Conservation (phyloP, 2,888 invertebrate genomes). For the Cataglyphis cursor region DNA sequence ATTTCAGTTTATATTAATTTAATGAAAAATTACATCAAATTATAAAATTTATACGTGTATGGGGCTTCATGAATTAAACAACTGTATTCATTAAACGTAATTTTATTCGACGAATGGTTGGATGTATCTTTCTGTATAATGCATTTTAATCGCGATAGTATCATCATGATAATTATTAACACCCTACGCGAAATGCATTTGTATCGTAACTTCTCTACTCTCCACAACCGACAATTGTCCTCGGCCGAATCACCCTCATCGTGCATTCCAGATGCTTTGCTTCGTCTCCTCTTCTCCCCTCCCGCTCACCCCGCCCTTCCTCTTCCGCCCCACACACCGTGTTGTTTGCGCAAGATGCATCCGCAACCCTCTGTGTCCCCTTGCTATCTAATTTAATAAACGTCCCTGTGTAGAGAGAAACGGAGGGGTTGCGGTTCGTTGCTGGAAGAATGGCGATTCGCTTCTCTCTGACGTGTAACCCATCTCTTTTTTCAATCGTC, state of each 20-base stretch:
- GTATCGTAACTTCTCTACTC: slow-evolving; percentile 44
- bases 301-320: slow-evolving; percentile 32
- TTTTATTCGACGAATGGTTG: background rate
- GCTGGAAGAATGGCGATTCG: slow-evolving; percentile 40
- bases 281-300: slow-evolving; percentile 30
- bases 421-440: slow-evolving; percentile 58
- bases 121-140: slow-evolving; percentile 11
- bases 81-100: slow-evolving; percentile 6
- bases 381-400: slow-evolving; percentile 75
- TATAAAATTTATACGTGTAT: background rate
- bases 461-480: slow-evolving; percentile 34
- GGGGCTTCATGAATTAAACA: slow-evolving; percentile 11
- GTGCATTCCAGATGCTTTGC: slow-evolving; percentile 65
- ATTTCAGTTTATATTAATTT: background rate
- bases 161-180: slow-evolving; percentile 41
- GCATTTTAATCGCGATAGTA: slow-evolving; percentile 44
- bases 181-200: slow-evolving; percentile 41
- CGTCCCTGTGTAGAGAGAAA: slow-evolving; percentile 60
- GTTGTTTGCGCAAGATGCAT: slow-evolving; percentile 54
- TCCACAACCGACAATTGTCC: slow-evolving; percentile 15
- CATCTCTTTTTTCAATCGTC: slow-evolving; percentile 36
- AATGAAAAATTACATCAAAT: slow-evolving; percentile 16
- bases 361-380: slow-evolving; percentile 50
- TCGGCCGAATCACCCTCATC: slow-evolving; percentile 44
- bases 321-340: slow-evolving; percentile 16